phyloP scores from a whole-genome alignment of 2,888 invertebrate species.

The Drosophila quasianomalipes region DNA sequence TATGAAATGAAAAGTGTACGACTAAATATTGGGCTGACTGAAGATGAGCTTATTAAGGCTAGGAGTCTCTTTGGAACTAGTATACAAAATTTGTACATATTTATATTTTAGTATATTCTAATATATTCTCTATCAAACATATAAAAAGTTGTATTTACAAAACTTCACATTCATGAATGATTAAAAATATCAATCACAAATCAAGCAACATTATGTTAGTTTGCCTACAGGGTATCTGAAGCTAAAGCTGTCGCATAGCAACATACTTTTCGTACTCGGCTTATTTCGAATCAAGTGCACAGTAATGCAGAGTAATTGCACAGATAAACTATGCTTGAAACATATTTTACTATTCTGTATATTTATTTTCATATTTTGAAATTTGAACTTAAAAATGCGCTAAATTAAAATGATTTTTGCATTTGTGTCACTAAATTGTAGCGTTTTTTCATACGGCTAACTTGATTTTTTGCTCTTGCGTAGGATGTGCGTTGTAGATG shows the following conservation, averaged over 20 bases:
- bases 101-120: neutral
- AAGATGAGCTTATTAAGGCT: neutral
- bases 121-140: neutral
- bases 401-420: neutral
- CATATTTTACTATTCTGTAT: neutral
- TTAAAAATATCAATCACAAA: neutral
- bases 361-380: neutral
- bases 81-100: neutral
- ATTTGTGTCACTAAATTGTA: neutral
- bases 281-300: neutral
- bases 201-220: no score
- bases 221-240: constrained; percentile 11
- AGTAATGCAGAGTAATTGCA: neutral
- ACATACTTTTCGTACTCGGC: neutral
- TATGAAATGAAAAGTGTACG: neutral
- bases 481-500: constrained; percentile 51
- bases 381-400: neutral
- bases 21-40: neutral
- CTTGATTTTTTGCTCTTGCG: constrained; percentile 6
- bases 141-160: neutral
- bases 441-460: neutral
- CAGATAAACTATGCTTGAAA: neutral
- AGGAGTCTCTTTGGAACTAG: neutral
- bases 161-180: neutral
- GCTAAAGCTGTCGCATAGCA: neutral